phyloP scores from a whole-genome alignment of 2,888 invertebrate species.

The Aphidius colemani region DNA sequence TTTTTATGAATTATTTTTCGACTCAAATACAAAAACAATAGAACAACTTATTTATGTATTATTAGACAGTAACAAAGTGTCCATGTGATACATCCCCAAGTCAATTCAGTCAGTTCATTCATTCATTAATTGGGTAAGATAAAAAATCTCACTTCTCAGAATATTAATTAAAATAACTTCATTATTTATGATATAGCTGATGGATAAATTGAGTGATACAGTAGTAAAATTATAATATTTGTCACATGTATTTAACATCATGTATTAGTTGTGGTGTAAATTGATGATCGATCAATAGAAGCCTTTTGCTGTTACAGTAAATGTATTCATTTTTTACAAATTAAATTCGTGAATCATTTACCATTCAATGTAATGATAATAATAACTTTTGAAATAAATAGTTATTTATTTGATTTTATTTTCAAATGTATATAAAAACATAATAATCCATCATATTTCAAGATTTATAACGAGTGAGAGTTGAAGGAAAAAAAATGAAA shows the following conservation, averaged over 20 bases:
- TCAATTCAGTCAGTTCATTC: conserved; percentile 24
- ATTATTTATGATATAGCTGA: conserved; percentile 41
- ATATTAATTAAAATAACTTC: conserved; percentile 45
- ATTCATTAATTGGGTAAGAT: too few relatives aligned
- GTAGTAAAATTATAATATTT: conserved; percentile 29
- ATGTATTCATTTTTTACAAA: conserved; percentile 6
- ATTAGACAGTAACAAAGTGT: neutral
- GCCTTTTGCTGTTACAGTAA: conserved; percentile 29
- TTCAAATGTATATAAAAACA: neutral
- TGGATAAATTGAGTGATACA: conserved; percentile 47
- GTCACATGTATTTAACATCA: too few relatives aligned
- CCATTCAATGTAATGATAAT: conserved; percentile 19
- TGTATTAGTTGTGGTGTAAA: conserved; percentile 10
- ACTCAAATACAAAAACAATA: neutral
- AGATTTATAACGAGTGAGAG: neutral
- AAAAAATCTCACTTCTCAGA: conserved; percentile 40
- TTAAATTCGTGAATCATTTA: neutral
- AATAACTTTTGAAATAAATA: neutral
- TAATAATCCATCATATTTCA: too few relatives aligned
- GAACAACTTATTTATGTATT: neutral
- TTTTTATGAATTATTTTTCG: neutral
- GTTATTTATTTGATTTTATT: too few relatives aligned
- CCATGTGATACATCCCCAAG: conserved; percentile 22
- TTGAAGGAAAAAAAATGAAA: conserved; percentile 6
- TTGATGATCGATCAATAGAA: conserved; percentile 40